Percentiles rank a stretch among this genome's conserved stretches.
Conservation (phyloP, 2,888 invertebrate genomes). For the Phlogophora meticulosa region DNA sequence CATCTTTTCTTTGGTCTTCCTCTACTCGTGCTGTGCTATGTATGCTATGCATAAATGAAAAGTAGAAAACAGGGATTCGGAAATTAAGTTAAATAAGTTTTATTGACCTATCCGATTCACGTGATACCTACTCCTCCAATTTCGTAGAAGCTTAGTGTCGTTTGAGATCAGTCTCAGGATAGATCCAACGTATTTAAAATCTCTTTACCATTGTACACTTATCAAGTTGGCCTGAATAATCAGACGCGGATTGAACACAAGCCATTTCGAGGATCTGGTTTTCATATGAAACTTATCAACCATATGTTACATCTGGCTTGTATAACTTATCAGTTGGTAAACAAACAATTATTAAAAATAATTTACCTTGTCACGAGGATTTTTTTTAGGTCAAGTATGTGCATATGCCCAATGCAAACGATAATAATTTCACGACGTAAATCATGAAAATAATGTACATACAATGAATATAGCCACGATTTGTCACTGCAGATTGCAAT, state of each 20-base stretch:
- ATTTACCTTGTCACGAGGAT: constrained; percentile 15
- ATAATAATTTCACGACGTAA: constrained; percentile 17
- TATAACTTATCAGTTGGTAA: constrained; percentile 26
- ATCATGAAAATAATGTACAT: not conserved
- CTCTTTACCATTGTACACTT: no score
- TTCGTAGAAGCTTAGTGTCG: no score
- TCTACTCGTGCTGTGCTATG: no score
- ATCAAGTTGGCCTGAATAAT: no score
- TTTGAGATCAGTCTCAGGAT: no score
- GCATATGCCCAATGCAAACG: constrained; percentile 9
- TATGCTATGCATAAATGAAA: no score
- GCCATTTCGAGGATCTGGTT: constrained; percentile 11
- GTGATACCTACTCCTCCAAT: no score
- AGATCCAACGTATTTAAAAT: no score
- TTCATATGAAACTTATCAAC: constrained; percentile 12
- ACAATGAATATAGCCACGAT: not conserved
- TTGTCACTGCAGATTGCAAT: not conserved
- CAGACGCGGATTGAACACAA: not conserved
- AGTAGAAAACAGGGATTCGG: no score
- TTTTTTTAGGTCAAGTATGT: constrained; percentile 27
- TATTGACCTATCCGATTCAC: no score
- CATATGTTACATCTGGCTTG: constrained; percentile 36
- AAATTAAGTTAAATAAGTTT: no score
- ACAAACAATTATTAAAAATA: constrained; percentile 33
- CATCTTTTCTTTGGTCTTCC: no score